Evolutionary conservation across 1,140 invertebrate genomes (phyloP).

Genomic region (Solenopsis fugax): DNA sequence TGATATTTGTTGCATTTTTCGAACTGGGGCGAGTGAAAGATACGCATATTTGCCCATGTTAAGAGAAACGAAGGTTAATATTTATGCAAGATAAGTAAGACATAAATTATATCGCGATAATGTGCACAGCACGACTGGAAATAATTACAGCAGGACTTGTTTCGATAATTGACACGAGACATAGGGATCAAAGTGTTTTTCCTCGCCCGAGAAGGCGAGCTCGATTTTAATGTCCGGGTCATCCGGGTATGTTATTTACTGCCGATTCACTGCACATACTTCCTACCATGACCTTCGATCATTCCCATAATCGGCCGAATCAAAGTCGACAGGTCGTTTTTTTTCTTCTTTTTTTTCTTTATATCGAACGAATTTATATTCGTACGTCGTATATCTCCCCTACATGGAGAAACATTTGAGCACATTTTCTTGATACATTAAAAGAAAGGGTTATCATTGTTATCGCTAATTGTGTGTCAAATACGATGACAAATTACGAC

Average conservation of each 20-base stretch:
- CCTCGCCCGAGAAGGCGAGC: slow-evolving; percentile 4
- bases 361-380: slow-evolving; percentile 13
- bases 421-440: not conserved
- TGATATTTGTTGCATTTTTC: not conserved
- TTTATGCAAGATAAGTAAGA: slow-evolving; percentile 6
- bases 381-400: not conserved
- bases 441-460: not conserved
- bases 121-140: not conserved
- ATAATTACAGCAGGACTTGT: slow-evolving; percentile 22
- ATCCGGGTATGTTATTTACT: slow-evolving; percentile 8
- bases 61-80: slow-evolving; percentile 3
- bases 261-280: slow-evolving; percentile 32
- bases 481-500: not conserved
- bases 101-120: not conserved
- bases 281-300: slow-evolving; percentile 61
- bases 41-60: not conserved
- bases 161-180: slow-evolving; percentile 33
- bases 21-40: not conserved
- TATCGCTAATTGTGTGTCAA: not conserved
- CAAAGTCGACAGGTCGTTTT: slow-evolving; percentile 64
- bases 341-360: slow-evolving; percentile 5
- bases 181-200: slow-evolving; percentile 1
- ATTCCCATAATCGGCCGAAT: slow-evolving; percentile 65
- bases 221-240: slow-evolving; percentile 19
- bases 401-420: slow-evolving; percentile 18